These are phyloP conservation scores for Poicephalus meyeri DNA, from an alignment of 2,113 vertebrate genomes.

Conservation along the genomic window DNA sequence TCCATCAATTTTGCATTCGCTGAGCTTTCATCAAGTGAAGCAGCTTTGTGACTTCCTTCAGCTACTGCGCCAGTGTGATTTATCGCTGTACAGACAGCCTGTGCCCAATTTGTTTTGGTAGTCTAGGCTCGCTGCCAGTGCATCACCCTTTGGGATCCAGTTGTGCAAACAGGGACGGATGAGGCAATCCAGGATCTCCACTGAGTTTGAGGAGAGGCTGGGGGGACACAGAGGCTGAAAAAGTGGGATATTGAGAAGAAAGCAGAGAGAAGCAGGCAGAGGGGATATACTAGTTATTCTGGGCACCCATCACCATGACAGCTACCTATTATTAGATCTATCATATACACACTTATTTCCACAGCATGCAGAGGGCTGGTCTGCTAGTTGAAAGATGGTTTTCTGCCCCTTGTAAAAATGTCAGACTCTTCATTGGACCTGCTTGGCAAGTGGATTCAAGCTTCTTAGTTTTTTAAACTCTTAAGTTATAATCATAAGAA, in stretches of 20 bases:
- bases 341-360: neutral
- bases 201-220: neutral
- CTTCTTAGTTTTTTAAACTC: neutral
- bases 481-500: neutral
- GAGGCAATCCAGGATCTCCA: neutral
- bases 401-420: neutral
- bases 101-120: neutral
- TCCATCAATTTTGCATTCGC: neutral
- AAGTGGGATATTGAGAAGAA: neutral
- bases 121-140: fast-evolving
- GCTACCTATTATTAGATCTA: slow-evolving; percentile 12
- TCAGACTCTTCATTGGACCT: neutral
- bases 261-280: neutral
- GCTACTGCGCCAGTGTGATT: neutral
- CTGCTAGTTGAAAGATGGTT: neutral
- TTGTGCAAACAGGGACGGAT: neutral
- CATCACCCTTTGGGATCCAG: neutral
- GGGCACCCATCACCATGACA: slow-evolving; percentile 17
- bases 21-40: neutral
- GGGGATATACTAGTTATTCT: neutral
- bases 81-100: neutral
- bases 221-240: neutral
- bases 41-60: neutral
- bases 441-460: neutral
- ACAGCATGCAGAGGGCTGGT: neutral